These are phyloP conservation scores for Cynocephalus volans DNA, from an alignment of 2,113 vertebrate species.

Conservation along the genomic window DNA sequence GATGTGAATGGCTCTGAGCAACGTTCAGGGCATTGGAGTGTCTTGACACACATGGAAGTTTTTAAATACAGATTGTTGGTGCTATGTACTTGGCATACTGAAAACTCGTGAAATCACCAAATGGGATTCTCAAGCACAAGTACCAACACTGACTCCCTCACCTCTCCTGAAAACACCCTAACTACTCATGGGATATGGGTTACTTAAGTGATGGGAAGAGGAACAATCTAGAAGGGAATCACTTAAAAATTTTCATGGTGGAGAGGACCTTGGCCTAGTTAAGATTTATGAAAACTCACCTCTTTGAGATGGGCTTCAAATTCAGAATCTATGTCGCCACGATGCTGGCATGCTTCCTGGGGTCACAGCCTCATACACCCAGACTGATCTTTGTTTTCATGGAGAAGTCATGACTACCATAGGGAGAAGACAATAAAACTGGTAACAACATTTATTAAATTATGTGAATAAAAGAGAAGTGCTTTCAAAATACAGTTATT, in stretches of 20 bases:
- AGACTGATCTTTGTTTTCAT: neutral
- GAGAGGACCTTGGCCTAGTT: neutral
- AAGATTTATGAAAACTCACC: neutral
- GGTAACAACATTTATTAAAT: neutral
- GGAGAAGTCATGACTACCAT: neutral
- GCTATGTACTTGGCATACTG: neutral
- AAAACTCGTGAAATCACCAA: neutral
- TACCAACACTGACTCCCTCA: neutral
- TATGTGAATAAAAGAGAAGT: neutral
- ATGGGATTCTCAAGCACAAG: neutral
- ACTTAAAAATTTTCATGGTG: neutral
- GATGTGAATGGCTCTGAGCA: neutral
- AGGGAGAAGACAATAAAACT: neutral
- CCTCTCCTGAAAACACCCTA: neutral
- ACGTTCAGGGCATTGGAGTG: neutral
- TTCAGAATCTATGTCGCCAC: neutral
- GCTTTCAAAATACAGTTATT: constrained; percentile 29
- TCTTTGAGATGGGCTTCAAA: neutral
- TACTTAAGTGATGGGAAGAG: neutral
- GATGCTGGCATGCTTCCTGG: neutral
- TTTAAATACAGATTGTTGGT: neutral
- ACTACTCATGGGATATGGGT: neutral
- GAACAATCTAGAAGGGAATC: neutral
- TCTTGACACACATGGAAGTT: neutral
- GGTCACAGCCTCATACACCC: neutral